These are phyloP conservation scores for Tillus elongatus DNA, from an alignment of 2,888 invertebrate species.

Conservation along the genomic window DNA sequence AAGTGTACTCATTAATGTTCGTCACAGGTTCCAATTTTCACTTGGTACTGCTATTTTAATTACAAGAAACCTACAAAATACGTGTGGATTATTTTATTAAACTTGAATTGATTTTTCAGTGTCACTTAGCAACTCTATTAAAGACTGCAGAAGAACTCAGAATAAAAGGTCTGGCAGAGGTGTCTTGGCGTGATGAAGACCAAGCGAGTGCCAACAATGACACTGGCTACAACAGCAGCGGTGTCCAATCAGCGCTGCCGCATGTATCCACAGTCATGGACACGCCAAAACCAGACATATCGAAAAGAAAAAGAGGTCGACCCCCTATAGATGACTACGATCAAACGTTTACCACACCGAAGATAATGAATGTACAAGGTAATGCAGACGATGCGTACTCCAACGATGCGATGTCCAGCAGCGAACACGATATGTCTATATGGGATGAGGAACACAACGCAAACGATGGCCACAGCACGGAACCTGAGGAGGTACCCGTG, in stretches of 20 bases:
- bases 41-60: too few relatives aligned
- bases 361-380: slow-evolving; percentile 41
- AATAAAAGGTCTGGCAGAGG: slow-evolving; percentile 85
- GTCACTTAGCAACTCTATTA: slow-evolving; percentile 74
- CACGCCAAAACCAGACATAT: slow-evolving; percentile 27
- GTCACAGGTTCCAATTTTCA: too few relatives aligned
- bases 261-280: slow-evolving; percentile 42
- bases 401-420: slow-evolving; percentile 40
- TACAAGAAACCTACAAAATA: too few relatives aligned
- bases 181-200: slow-evolving; percentile 69
- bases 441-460: slow-evolving; percentile 38
- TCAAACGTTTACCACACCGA: slow-evolving; percentile 45
- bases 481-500: slow-evolving; percentile 30
- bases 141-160: slow-evolving; percentile 88
- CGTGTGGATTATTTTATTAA: too few relatives aligned
- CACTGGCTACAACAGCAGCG: slow-evolving; percentile 31
- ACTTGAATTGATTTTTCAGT: too few relatives aligned
- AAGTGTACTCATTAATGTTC: too few relatives aligned
- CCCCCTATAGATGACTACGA: slow-evolving; percentile 58
- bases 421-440: slow-evolving; percentile 38
- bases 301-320: slow-evolving; percentile 55
- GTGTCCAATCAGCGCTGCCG: slow-evolving; percentile 36
- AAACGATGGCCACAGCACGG: slow-evolving; percentile 30
- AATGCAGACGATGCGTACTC: slow-evolving; percentile 37
- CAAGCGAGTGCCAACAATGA: slow-evolving; percentile 23